These are phyloP conservation scores for Trachelus troglodyta DNA, from an alignment of 2,888 invertebrate species.

Conservation along the genomic window DNA sequence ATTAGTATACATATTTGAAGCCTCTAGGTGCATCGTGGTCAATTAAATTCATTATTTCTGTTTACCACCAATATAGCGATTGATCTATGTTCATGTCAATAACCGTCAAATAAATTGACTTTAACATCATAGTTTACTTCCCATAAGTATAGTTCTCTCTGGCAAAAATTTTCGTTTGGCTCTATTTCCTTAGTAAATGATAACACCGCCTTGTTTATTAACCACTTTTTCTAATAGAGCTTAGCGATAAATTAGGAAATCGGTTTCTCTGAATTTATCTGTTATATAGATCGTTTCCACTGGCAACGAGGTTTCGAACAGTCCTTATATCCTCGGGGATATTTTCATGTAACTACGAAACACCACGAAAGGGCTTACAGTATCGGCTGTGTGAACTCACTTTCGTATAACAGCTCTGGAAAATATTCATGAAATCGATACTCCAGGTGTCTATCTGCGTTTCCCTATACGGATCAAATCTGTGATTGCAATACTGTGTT, in stretches of 20 bases:
- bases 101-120: neutral
- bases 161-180: neutral
- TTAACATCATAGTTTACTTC: neutral
- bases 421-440: neutral
- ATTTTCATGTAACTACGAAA: neutral
- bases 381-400: neutral
- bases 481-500: neutral
- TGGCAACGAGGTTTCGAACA: neutral
- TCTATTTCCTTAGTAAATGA: slow-evolving; percentile 2
- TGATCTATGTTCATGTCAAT: too few relatives aligned
- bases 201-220: neutral
- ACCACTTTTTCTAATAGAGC: neutral
- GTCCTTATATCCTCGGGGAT: neutral
- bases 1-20: neutral
- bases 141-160: neutral
- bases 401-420: neutral
- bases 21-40: neutral
- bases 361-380: neutral
- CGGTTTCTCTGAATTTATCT: neutral
- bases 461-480: neutral
- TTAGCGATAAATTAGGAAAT: neutral
- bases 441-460: neutral
- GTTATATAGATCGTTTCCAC: neutral
- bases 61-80: neutral
- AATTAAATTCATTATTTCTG: neutral